A percentile compares a stretch with the other conserved stretches of the same genome.
Evolutionary conservation across 2,888 invertebrate genomes (phyloP).

Genomic region (Sericinus montela): DNA sequence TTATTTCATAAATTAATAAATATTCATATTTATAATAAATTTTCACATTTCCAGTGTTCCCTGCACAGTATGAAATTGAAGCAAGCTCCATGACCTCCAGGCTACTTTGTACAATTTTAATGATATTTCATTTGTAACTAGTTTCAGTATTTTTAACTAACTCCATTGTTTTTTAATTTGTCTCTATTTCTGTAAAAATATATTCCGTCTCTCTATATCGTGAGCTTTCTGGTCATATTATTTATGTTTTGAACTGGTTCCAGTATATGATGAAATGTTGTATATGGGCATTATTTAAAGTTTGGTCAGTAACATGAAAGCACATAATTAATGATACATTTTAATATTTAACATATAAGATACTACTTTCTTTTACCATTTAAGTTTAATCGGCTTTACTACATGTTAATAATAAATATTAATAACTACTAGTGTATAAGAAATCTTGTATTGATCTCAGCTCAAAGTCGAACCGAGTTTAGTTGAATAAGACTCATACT

Average conservation of each 20-base stretch:
- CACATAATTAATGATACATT: not conserved
- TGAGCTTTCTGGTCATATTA: not conserved
- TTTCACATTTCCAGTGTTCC: too few relatives aligned
- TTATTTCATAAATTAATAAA: too few relatives aligned
- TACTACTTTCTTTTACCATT: not conserved
- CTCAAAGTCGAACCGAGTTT: conserved; percentile 17
- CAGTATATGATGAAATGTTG: not conserved
- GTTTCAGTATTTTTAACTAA: too few relatives aligned
- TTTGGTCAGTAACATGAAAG: conserved; percentile 32
- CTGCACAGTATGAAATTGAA: too few relatives aligned
- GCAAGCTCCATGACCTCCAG: too few relatives aligned
- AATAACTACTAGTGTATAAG: conserved; percentile 2
- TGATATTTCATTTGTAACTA: too few relatives aligned
- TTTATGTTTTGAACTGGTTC: not conserved
- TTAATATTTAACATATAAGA: not conserved
- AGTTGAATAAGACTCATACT: conserved; percentile 17
- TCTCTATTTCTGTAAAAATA: not conserved
- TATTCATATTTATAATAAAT: too few relatives aligned
- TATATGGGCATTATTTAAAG: conserved; percentile 23
- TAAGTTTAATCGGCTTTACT: conserved; percentile 2
- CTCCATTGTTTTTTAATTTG: too few relatives aligned
- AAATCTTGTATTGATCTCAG: conserved; percentile 29
- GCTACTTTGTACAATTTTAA: too few relatives aligned
- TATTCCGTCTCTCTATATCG: not conserved
- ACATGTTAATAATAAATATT: not conserved